Evolutionary conservation across 2,888 invertebrate species (phyloP).

Genomic region (Cosmia pyralina): DNA sequence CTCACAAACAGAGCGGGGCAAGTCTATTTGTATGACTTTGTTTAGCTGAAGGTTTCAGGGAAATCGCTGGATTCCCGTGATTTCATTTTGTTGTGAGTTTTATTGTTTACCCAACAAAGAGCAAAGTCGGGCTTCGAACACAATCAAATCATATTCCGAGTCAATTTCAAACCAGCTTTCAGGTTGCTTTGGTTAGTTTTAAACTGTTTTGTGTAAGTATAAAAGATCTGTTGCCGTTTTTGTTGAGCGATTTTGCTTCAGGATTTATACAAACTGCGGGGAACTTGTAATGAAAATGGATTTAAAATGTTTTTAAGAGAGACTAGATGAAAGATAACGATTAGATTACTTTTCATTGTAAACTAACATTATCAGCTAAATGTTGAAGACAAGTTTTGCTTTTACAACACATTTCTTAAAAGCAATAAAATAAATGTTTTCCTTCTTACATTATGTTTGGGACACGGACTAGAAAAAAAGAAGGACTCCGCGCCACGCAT

Average conservation of each 20-base stretch:
- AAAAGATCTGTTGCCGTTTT: neutral
- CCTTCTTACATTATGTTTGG: neutral
- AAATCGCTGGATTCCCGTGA: conserved; percentile 8
- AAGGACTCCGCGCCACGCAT: no score
- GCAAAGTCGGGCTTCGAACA: conserved; percentile 33
- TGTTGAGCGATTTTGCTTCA: neutral
- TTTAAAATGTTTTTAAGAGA: neutral
- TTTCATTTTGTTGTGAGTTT: conserved; percentile 37
- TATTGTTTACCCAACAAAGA: conserved; percentile 42
- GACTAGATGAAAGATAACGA: neutral
- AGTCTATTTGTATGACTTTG: conserved; percentile 39
- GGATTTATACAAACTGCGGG: neutral
- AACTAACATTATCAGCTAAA: neutral
- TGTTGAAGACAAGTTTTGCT: neutral
- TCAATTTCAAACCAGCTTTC: conserved; percentile 28
- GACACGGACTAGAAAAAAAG: no score
- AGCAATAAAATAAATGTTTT: neutral
- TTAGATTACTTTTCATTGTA: neutral
- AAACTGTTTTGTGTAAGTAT: conserved; percentile 18
- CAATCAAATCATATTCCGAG: conserved; percentile 37
- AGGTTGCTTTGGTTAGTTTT: conserved; percentile 4
- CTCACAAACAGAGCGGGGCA: conserved; percentile 35
- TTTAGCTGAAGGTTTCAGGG: conserved; percentile 32
- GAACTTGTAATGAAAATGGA: no score
- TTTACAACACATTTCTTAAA: neutral